Evolutionary conservation across 2,113 vertebrate species (phyloP), one percentile per base, ranked within the genome.

Genomic region (Myodes glareolus): DNA sequence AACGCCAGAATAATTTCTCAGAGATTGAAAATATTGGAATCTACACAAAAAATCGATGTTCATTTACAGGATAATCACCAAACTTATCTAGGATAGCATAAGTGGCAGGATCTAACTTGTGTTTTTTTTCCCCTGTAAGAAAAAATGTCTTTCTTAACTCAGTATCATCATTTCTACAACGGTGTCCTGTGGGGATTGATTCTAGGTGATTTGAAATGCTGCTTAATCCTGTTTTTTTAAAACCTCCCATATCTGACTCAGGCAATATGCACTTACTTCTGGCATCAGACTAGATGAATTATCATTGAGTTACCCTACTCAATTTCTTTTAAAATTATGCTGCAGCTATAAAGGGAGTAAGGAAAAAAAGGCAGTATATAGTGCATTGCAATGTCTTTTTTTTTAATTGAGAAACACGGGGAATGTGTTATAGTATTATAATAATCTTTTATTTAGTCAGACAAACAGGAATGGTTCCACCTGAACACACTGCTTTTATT

Each of bases 41-140:
- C 95, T 96, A 92, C 95, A 96, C 95, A 85, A 94, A 98, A 98
- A 98, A 98, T 98, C 97, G 29, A 97, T 98, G 95, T 94, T 98
- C 84, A 98, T 98, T 98, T 98, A 97, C 96, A 98, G 98, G 78
- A 98, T 98, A 98, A 98, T 98, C 95, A 98, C 96, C 94, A 98
- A 98, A 98, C 95, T 97, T 98, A 93, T 96, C 95, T 97, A 97
- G 89, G 89, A 97, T 98, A 98, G 96, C 58, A 14, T 97, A 98
- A 98, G 86, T 98, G 94, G 95, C 92, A 97, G 97, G 67, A 90
- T 98, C 88, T 96, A 92, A 94, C 95, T 97, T 97, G 70, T 97
- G 96, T 96, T 96, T 98, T 98, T 98, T 95, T 98, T 95, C 93
- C 98, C 95, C 92, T 63, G 91, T 92, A 97, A 98, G 96, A 98